Evolutionary conservation across 2,113 vertebrate species (phyloP).

Genomic region (Indri indri): DNA sequence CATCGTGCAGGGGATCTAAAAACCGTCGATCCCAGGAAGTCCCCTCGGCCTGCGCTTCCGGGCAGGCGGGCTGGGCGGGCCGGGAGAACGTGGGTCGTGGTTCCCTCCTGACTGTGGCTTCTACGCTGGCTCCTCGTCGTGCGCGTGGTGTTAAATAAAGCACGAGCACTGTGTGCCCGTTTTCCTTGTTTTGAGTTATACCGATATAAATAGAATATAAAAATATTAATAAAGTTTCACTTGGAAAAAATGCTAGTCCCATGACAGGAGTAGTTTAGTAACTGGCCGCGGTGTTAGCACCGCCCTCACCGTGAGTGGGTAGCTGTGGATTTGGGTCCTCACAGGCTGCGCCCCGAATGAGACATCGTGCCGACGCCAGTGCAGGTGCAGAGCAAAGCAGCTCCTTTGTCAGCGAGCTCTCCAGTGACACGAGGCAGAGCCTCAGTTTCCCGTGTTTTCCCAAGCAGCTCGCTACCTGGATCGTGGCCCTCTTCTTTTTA

Average conservation of each 20-base stretch:
- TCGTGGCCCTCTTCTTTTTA: too few relatives aligned
- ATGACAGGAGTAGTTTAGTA: rapidly evolving
- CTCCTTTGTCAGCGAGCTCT: neutral
- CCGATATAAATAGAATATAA: neutral
- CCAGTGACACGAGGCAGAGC: neutral
- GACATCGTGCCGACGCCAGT: too few relatives aligned
- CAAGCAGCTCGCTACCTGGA: rapidly evolving
- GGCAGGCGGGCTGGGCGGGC: neutral
- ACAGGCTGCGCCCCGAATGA: neutral
- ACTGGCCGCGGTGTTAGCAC: rapidly evolving
- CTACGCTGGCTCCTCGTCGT: neutral
- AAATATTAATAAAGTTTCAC: neutral
- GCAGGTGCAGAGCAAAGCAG: too few relatives aligned
- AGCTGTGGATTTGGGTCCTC: neutral
- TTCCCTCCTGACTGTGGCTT: neutral
- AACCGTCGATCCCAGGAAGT: too few relatives aligned
- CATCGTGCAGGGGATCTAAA: rapidly evolving
- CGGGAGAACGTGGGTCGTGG: rapidly evolving
- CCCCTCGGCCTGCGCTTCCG: neutral
- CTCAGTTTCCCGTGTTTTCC: neutral
- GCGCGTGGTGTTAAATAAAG: neutral
- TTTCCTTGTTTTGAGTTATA: neutral
- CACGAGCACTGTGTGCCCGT: rapidly evolving
- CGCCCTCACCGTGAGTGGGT: rapidly evolving
- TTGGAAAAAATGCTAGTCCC: rapidly evolving